Conservation (phyloP, 2,888 invertebrate species). For the Fragum fragum region DNA sequence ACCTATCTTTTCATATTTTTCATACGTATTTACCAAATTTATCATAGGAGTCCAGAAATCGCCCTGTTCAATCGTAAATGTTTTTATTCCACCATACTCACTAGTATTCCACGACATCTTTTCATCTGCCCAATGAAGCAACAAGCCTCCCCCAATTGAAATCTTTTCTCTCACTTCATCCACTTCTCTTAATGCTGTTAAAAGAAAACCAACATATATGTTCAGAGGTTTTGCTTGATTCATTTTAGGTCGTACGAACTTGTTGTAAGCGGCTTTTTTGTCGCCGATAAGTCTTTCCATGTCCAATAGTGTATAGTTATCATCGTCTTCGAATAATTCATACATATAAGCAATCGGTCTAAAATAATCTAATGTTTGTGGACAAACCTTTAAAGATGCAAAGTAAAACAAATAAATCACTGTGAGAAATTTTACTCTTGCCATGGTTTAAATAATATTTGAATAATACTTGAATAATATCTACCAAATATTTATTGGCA, state of each 20-base stretch:
- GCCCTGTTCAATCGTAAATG: not conserved
- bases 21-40: no score
- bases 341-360: no score
- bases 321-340: no score
- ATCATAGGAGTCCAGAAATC: not conserved
- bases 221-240: not conserved
- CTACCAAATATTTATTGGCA: no score
- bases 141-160: not conserved
- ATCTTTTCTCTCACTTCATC: not conserved
- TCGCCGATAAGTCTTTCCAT: conserved; percentile 3
- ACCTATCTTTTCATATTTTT: not conserved
- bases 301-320: not conserved
- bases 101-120: not conserved
- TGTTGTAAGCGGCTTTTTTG: not conserved
- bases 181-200: not conserved
- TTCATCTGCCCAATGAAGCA: not conserved
- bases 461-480: no score
- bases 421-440: no score
- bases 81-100: not conserved
- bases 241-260: not conserved
- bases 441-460: no score
- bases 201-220: not conserved
- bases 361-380: no score
- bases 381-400: no score
- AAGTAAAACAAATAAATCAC: no score